phyloP scores from a whole-genome alignment of 2,888 invertebrate genomes.

The Camponotus fellah region DNA sequence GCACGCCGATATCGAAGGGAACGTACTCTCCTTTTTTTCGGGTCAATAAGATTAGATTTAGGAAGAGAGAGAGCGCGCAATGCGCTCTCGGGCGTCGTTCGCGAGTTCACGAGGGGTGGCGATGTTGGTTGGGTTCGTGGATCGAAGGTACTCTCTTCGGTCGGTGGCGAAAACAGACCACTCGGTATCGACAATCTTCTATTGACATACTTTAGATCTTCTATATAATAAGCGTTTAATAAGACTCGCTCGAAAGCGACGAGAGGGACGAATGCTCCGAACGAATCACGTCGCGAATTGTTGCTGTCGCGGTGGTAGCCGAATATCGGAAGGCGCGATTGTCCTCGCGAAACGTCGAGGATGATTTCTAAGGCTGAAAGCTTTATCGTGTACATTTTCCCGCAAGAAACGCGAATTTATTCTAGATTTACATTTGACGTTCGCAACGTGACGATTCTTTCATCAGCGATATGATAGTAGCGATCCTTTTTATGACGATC shows the following conservation, averaged over 20 bases:
- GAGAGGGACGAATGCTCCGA: constrained; percentile 22
- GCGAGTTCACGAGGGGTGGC: constrained; percentile 41
- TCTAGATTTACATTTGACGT: constrained; percentile 30
- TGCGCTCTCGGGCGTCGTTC: constrained; percentile 33
- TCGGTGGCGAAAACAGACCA: constrained; percentile 74
- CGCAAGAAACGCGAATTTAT: constrained; percentile 2
- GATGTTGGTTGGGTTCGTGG: constrained; percentile 73
- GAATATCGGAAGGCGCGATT: constrained; percentile 25
- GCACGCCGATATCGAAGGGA: constrained; percentile 42
- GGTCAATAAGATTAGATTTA: constrained; percentile 39
- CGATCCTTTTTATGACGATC: neutral
- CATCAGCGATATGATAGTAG: neutral
- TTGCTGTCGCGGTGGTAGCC: constrained; percentile 68
- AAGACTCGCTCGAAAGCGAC: constrained; percentile 62
- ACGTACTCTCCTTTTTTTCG: constrained; percentile 34
- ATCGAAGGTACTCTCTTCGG: constrained; percentile 69
- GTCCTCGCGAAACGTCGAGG: constrained; percentile 11
- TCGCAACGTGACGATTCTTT: constrained; percentile 19
- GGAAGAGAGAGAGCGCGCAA: neutral
- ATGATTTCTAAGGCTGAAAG: neutral
- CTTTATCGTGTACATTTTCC: constrained; percentile 47
- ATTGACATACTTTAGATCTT: constrained; percentile 78
- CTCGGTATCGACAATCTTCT: constrained; percentile 83
- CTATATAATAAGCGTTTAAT: constrained; percentile 71
- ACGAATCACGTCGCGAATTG: constrained; percentile 64